Conservation (phyloP, 2,888 invertebrate genomes). For the Spilosoma lubricipeda region DNA sequence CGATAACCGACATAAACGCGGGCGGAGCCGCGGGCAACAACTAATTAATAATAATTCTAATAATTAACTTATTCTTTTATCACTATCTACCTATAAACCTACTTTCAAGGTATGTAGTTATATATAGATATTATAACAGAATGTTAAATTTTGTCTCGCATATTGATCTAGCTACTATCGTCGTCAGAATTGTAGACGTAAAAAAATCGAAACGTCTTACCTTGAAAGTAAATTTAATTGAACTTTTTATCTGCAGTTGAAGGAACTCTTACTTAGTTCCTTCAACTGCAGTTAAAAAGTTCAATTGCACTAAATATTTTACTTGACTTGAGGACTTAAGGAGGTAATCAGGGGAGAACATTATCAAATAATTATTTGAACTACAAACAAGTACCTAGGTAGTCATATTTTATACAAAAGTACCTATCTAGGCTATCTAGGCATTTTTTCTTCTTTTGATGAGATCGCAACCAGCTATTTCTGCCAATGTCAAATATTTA, state of each 20-base stretch:
- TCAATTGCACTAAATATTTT: neutral
- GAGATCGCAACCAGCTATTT: too few relatives aligned
- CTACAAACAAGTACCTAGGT: too few relatives aligned
- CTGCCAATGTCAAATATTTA: too few relatives aligned
- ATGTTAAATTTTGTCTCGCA: slow-evolving; percentile 1
- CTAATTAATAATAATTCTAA: neutral
- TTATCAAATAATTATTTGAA: too few relatives aligned
- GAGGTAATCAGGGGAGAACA: too few relatives aligned
- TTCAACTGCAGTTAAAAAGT: too few relatives aligned
- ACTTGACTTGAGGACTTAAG: too few relatives aligned
- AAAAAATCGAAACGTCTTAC: neutral
- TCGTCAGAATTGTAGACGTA: slow-evolving; percentile 10
- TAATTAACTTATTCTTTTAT: neutral
- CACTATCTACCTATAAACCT: neutral
- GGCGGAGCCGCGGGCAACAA: too few relatives aligned
- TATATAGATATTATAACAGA: neutral
- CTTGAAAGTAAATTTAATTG: slow-evolving; percentile 5
- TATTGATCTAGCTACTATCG: neutral
- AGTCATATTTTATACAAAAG: too few relatives aligned
- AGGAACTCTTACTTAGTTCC: neutral
- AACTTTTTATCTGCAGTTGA: neutral
- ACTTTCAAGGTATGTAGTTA: neutral
- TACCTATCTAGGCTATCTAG: too few relatives aligned
- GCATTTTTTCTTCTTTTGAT: too few relatives aligned
- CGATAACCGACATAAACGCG: too few relatives aligned